Evolutionary conservation across 2,113 vertebrate genomes (phyloP).

Genomic region (Myotis lucifugus): DNA sequence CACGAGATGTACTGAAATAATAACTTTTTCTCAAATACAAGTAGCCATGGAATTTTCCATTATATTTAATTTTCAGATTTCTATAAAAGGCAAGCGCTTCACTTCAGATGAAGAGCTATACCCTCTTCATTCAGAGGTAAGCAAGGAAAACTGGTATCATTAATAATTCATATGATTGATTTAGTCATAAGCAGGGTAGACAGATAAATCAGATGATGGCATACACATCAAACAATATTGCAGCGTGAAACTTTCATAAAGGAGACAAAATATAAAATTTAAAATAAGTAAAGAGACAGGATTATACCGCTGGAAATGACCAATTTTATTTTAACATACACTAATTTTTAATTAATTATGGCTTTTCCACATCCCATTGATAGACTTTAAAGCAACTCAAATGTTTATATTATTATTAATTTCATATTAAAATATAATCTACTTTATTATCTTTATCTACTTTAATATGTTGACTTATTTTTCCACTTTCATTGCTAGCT

Average conservation of each 20-base stretch:
- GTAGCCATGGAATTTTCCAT: not conserved
- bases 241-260: not conserved
- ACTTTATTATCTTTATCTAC: not conserved
- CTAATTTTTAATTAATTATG: not conserved
- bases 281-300: not conserved
- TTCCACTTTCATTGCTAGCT: not conserved
- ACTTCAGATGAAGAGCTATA: not conserved
- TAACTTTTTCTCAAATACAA: not conserved
- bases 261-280: not conserved
- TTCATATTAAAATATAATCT: not conserved
- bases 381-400: not conserved
- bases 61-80: not conserved
- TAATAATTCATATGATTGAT: not conserved
- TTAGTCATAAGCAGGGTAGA: not conserved
- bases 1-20: not conserved
- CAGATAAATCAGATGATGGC: not conserved
- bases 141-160: not conserved
- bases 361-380: not conserved
- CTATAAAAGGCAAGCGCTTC: not conserved
- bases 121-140: not conserved
- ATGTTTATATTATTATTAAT: not conserved
- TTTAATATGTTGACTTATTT: not conserved
- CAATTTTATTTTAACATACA: not conserved
- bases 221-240: not conserved
- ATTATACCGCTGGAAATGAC: not conserved